phyloP scores from a whole-genome alignment of 2,888 invertebrate genomes.

The Melanostoma mellinum region DNA sequence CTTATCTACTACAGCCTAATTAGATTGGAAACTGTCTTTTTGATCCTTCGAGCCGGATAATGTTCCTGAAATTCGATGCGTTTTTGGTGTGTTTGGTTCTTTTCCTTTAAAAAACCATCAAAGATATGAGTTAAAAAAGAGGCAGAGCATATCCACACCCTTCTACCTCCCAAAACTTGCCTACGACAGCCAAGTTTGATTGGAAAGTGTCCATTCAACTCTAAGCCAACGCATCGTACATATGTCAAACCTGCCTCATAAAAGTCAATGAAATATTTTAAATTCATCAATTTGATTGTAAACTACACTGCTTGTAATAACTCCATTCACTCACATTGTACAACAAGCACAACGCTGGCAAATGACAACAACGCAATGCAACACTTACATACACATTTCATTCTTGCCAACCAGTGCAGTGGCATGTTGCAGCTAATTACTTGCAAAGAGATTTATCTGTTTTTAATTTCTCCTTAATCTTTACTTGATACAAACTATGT shows the following conservation, averaged over 20 bases:
- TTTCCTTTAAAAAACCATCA: no score
- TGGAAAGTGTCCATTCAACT: no score
- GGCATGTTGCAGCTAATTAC: constrained; percentile 67
- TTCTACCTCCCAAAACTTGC: no score
- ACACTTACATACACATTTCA: constrained; percentile 20
- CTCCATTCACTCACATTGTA: constrained; percentile 47
- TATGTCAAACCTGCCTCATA: constrained; percentile 52
- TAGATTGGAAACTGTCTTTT: no score
- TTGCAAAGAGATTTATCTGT: constrained; percentile 55
- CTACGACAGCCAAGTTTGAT: no score
- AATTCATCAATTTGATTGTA: constrained; percentile 60
- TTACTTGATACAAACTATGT: constrained; percentile 18
- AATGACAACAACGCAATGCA: background rate
- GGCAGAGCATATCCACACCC: no score
- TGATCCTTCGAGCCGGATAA: constrained; percentile 23
- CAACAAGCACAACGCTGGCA: constrained; percentile 37
- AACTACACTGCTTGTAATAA: constrained; percentile 63
- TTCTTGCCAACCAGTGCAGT: constrained; percentile 36
- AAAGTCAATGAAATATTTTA: constrained; percentile 53
- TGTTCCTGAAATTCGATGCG: no score
- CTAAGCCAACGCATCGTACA: background rate
- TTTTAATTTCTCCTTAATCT: constrained; percentile 51
- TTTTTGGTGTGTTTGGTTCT: no score
- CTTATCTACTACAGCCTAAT: no score
- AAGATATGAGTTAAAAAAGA: no score